Evolutionary conservation across 2,113 vertebrate genomes (phyloP).

Genomic region (Mungos mungo): DNA sequence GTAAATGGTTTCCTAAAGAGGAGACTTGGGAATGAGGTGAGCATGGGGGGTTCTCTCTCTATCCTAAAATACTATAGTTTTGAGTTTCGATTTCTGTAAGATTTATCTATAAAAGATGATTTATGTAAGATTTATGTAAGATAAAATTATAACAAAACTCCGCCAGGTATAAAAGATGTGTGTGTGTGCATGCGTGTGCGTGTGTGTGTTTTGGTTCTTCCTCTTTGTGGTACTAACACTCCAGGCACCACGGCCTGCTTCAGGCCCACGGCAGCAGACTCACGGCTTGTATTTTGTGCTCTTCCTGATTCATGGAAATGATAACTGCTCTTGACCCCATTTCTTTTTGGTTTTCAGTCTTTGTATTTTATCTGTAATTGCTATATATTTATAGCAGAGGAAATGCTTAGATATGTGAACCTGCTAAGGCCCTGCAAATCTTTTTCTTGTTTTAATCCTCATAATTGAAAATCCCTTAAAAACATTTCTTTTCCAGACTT

Average conservation of each 20-base stretch:
- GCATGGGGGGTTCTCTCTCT: neutral
- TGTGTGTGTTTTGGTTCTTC: neutral
- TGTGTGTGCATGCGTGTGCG: no score
- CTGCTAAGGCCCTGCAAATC: neutral
- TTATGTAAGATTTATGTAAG: neutral
- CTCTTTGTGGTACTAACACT: neutral
- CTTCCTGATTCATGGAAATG: neutral
- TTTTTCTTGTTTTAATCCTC: neutral
- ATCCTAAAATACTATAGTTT: neutral
- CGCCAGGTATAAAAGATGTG: neutral
- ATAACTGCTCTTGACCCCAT: neutral
- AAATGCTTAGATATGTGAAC: neutral
- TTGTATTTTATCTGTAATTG: neutral
- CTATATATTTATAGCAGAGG: neutral
- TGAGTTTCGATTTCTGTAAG: neutral
- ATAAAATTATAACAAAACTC: neutral
- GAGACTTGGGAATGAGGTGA: neutral
- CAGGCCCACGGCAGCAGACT: neutral
- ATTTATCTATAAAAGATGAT: neutral
- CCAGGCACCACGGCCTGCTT: neutral
- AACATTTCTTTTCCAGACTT: neutral
- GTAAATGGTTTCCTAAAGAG: neutral
- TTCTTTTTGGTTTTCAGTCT: neutral
- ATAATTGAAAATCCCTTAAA: conserved; percentile 30
- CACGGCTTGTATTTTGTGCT: neutral